phyloP scores from a whole-genome alignment of 2,888 invertebrate genomes.

The Minunthozetes semirufus region DNA sequence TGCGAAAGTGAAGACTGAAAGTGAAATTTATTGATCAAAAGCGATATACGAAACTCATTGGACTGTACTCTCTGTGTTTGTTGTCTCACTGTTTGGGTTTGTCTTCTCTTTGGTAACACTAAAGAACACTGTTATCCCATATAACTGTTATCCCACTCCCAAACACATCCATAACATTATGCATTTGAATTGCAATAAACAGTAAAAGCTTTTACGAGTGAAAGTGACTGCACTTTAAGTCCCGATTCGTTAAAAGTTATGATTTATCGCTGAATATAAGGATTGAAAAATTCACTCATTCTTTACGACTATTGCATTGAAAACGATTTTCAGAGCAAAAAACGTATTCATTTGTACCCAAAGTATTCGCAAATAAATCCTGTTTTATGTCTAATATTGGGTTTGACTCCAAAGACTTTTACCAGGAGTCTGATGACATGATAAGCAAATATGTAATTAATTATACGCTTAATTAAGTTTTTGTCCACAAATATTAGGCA shows the following conservation, averaged over 20 bases:
- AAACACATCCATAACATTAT: neutral
- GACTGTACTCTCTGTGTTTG: neutral
- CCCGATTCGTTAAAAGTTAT: neutral
- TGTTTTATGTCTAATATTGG: neutral
- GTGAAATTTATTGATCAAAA: slow-evolving; percentile 4
- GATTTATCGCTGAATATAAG: neutral
- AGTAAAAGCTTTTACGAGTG: slow-evolving; percentile 18
- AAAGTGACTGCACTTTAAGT: slow-evolving; percentile 5
- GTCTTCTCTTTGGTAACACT: neutral
- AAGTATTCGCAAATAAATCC: neutral
- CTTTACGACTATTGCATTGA: neutral
- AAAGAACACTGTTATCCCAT: neutral
- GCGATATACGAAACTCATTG: neutral
- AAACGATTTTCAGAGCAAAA: neutral
- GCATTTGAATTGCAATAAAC: slow-evolving; percentile 19
- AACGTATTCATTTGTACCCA: neutral
- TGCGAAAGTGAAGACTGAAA: neutral
- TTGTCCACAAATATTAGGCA: neutral
- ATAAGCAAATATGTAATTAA: slow-evolving; percentile 22
- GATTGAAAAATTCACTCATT: slow-evolving; percentile 3
- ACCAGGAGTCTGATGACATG: neutral
- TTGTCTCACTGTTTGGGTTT: neutral
- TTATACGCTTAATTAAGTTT: slow-evolving; percentile 13
- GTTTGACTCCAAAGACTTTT: neutral
- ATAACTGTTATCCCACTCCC: no score